These are phyloP conservation scores for Drosophila lacertosa DNA, from an alignment of 1,140 invertebrate genomes.

Conservation along the genomic window DNA sequence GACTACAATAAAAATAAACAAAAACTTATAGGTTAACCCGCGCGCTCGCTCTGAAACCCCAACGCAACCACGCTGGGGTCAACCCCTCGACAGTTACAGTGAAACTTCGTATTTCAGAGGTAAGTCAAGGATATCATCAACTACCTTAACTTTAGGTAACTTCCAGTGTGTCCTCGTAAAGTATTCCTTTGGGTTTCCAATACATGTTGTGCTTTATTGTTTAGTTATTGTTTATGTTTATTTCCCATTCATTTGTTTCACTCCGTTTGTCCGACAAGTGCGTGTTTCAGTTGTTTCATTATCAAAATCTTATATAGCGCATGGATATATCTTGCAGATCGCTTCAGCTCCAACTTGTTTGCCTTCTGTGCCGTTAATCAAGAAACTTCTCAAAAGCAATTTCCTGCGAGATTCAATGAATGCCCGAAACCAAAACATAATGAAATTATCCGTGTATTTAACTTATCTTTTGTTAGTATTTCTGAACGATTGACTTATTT, in stretches of 20 bases:
- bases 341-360: constrained; percentile 48
- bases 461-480: constrained; percentile 76
- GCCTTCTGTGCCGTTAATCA: constrained; percentile 45
- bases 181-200: no score
- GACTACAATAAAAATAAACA: constrained; percentile 56
- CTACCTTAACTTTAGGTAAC: neutral
- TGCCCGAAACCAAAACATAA: constrained; percentile 33
- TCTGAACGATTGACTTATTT: constrained; percentile 75
- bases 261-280: constrained; percentile 7
- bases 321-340: constrained; percentile 60
- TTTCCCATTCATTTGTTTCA: neutral
- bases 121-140: constrained; percentile 72
- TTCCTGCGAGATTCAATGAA: constrained; percentile 69
- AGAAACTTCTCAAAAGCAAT: constrained; percentile 62
- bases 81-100: constrained; percentile 79
- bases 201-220: neutral
- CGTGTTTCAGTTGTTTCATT: constrained; percentile 2
- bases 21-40: constrained; percentile 86
- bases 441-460: constrained; percentile 72
- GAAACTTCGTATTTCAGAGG: constrained; percentile 87
- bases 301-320: constrained; percentile 6
- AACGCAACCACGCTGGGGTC: constrained; percentile 85
- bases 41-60: constrained; percentile 88
- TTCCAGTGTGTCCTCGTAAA: neutral
- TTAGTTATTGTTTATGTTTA: neutral